Evolutionary conservation across 2,888 invertebrate genomes (phyloP).

Genomic region (Pachydiplax longipennis): DNA sequence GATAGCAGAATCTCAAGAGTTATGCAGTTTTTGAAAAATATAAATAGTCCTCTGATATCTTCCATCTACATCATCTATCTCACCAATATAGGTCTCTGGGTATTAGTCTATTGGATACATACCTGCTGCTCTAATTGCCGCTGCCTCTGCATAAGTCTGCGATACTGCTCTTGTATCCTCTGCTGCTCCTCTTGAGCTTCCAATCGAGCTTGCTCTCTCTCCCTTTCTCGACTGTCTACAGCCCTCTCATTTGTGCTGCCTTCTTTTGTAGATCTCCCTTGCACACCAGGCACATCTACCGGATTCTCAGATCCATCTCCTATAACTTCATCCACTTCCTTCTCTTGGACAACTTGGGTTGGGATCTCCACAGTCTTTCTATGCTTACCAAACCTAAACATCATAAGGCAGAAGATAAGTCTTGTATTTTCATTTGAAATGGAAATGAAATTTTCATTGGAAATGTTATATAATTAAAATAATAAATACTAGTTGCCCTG

Average conservation of each 20-base stretch:
- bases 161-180: conserved; percentile 61
- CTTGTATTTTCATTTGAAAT: neutral
- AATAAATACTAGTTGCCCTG: too few species aligned
- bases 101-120: neutral
- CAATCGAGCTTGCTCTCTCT: conserved; percentile 56
- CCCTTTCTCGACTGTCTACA: conserved; percentile 51
- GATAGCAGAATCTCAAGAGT: too few species aligned
- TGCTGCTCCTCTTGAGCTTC: conserved; percentile 58
- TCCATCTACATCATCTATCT: too few species aligned
- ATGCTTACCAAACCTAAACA: conserved; percentile 71
- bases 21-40: too few species aligned
- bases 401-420: neutral
- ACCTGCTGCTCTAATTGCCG: conserved; percentile 49
- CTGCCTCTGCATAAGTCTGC: conserved; percentile 58
- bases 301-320: conserved; percentile 58
- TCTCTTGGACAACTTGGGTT: conserved; percentile 50
- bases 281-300: conserved; percentile 60
- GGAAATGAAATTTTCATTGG: too few species aligned
- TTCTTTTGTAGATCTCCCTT: conserved; percentile 44
- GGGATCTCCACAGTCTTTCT: conserved; percentile 60
- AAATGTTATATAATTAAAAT: too few species aligned
- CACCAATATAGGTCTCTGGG: too few species aligned
- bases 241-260: neutral
- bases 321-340: conserved; percentile 58
- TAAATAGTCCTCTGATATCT: too few species aligned